Conservation (phyloP, 1,140 invertebrate species). For the Eciton burchellii region DNA sequence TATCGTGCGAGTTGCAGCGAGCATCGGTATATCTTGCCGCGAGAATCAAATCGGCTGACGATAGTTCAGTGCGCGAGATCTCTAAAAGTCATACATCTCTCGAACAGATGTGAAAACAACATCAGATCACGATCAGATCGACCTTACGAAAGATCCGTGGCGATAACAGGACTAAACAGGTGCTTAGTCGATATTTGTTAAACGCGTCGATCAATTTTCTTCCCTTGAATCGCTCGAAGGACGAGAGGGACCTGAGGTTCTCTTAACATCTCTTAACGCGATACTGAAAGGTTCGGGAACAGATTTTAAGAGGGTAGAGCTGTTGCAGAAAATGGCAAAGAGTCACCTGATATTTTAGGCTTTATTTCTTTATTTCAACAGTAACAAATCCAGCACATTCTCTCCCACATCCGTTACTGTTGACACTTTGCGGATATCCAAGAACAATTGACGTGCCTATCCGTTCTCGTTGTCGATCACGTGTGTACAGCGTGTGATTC, state of each 20-base stretch:
- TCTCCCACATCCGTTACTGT: constrained; percentile 16
- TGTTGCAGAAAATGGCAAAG: background rate
- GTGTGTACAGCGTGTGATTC: background rate
- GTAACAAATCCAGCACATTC: constrained; percentile 5
- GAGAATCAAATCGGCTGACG: constrained; percentile 13
- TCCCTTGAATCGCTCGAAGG: too few relatives aligned
- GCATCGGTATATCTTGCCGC: constrained; percentile 6
- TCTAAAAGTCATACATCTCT: background rate
- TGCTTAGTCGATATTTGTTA: too few relatives aligned
- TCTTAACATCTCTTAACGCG: too few relatives aligned
- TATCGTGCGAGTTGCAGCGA: background rate
- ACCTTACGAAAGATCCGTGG: background rate
- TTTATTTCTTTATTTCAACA: constrained; percentile 42
- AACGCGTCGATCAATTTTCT: too few relatives aligned
- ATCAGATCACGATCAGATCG: background rate
- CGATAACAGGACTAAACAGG: background rate
- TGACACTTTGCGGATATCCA: constrained; percentile 28
- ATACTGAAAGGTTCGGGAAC: background rate
- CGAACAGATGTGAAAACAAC: too few relatives aligned
- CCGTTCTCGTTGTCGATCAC: background rate
- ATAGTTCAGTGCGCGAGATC: constrained; percentile 6
- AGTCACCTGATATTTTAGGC: constrained; percentile 10
- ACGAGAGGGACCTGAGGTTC: too few relatives aligned
- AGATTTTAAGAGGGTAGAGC: background rate
- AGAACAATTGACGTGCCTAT: constrained; percentile 14